Conservation (phyloP, 2,797 vertebrate genomes). For the Xiphophorus birchmanni region DNA sequence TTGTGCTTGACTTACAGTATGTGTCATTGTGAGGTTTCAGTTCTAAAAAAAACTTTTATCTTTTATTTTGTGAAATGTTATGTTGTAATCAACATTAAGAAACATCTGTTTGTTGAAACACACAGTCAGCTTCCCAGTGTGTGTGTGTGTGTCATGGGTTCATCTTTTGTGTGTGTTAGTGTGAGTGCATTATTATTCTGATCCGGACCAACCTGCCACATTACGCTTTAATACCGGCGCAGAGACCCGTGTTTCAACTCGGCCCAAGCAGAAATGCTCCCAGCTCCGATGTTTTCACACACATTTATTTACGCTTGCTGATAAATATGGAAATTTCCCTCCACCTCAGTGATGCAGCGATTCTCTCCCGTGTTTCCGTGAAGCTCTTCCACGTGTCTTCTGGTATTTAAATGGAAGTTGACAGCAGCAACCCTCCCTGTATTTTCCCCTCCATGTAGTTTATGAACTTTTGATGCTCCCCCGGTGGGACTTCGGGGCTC, state of each 20-base stretch:
- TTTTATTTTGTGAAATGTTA: neutral
- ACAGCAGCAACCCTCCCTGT: constrained; percentile 24
- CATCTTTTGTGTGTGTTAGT: constrained; percentile 10
- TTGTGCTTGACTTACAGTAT: neutral
- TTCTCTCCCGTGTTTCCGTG: constrained; percentile 43
- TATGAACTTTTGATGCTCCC: constrained; percentile 38
- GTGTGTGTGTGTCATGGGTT: neutral
- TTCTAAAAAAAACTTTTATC: neutral
- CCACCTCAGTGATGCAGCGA: constrained; percentile 45
- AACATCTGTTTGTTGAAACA: neutral
- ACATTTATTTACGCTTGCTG: constrained; percentile 30
- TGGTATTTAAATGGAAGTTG: constrained; percentile 46
- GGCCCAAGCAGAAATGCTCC: constrained; percentile 39
- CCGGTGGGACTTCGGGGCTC: constrained; percentile 22
- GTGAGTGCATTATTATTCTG: constrained; percentile 56
- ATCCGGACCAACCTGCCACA: constrained; percentile 45
- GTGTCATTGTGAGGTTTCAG: neutral
- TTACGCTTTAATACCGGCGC: constrained; percentile 65
- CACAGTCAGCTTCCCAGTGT: neutral
- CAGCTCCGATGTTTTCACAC: constrained; percentile 52
- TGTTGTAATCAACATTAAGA: neutral
- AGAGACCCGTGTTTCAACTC: constrained; percentile 65
- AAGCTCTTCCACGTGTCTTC: constrained; percentile 45
- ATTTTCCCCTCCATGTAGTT: constrained; percentile 31
- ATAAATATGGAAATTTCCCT: constrained; percentile 63